Percentiles rank a stretch among this genome's conserved stretches.
Conservation (phyloP, 1,140 invertebrate species). For the Nomia melanderi region DNA sequence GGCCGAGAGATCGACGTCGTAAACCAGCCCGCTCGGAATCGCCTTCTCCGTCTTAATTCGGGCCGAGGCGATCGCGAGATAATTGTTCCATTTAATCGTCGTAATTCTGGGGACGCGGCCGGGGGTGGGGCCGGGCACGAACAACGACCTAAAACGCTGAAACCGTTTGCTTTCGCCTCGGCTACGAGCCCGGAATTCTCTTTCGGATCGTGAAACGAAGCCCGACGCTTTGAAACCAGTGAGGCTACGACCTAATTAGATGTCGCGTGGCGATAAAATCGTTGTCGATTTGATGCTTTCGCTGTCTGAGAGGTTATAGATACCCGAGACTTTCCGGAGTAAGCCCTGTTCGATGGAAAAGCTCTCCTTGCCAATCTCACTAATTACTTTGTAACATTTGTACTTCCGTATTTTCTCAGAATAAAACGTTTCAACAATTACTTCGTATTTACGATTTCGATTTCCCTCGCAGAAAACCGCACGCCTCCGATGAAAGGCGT, state of each 20-base stretch:
- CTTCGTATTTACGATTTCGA: constrained; percentile 29
- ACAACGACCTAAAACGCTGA: background rate
- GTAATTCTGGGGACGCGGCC: background rate
- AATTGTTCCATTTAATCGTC: constrained; percentile 11
- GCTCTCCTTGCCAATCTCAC: no score
- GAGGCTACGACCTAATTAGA: no score
- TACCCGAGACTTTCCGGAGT: no score
- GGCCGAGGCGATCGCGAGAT: constrained; percentile 17
- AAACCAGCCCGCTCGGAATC: constrained; percentile 8
- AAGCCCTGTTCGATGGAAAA: no score
- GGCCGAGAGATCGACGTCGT: constrained; percentile 2
- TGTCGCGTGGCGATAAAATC: no score
- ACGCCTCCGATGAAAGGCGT: background rate
- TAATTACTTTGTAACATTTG: no score
- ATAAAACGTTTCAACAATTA: no score
- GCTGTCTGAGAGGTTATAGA: no score
- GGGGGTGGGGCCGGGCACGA: background rate
- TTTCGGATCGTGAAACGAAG: background rate
- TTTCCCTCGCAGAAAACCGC: background rate
- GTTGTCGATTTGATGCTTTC: no score
- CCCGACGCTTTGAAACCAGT: no score
- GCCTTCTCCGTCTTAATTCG: constrained; percentile 9
- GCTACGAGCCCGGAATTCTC: background rate
- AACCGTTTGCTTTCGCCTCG: no score
- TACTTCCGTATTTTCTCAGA: no score